Percentiles rank a stretch among this genome's conserved stretches.
These are phyloP conservation scores for Arion vulgaris DNA, from an alignment of 1,140 invertebrate genomes.

Conservation along the genomic window DNA sequence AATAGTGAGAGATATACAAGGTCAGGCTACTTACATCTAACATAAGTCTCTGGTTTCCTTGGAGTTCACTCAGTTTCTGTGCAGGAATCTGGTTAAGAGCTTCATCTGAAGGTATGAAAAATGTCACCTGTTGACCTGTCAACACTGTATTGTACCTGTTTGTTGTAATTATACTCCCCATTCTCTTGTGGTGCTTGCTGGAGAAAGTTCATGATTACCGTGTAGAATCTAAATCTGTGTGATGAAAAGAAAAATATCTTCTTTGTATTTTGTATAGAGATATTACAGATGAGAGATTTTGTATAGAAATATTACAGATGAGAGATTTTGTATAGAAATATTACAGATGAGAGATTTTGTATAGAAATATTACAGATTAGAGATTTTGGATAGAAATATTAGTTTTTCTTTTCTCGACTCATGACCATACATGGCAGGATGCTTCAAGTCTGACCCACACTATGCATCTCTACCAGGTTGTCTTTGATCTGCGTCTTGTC, in stretches of 20 bases:
- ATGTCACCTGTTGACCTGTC: slow-evolving; percentile 37
- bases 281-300: no score
- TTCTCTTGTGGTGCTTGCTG: neutral
- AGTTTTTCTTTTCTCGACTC: no score
- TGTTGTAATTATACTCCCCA: slow-evolving; percentile 33
- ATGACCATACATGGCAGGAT: no score
- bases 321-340: no score
- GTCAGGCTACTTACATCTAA: slow-evolving; percentile 39
- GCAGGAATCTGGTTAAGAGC: slow-evolving; percentile 50
- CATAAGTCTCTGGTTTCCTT: slow-evolving; percentile 32
- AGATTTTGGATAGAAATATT: no score
- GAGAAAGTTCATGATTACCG: neutral
- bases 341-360: no score
- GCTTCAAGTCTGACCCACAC: no score
- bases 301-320: no score
- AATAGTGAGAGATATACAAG: no score
- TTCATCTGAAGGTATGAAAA: slow-evolving; percentile 52
- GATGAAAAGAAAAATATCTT: neutral
- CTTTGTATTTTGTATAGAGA: neutral
- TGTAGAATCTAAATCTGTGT: slow-evolving; percentile 1
- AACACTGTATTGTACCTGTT: slow-evolving; percentile 27
- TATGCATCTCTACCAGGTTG: no score
- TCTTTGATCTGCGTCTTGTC: no score
- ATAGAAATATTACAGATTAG: no score
- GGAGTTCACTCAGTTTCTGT: slow-evolving; percentile 45